A percentile compares a stretch with the other conserved stretches of the same genome.
Evolutionary conservation across 2,888 invertebrate species (phyloP).

Genomic region (Caenorhabditis sp.): DNA sequence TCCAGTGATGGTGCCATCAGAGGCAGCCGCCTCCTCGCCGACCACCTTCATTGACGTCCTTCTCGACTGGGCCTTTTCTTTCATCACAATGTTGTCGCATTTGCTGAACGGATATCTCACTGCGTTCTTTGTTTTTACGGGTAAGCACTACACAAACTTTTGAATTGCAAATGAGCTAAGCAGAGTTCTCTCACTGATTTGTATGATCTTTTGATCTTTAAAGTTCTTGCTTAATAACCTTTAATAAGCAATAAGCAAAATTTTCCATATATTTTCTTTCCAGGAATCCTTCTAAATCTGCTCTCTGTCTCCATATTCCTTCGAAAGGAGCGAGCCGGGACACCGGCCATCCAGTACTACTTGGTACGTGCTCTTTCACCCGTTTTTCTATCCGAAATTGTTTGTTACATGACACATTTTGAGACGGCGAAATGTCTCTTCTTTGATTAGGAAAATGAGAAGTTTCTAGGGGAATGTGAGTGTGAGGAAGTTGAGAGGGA

Average conservation of each 20-base stretch:
- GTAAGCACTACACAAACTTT: too few relatives aligned
- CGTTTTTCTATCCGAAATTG: slow-evolving; percentile 83
- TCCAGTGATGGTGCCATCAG: slow-evolving; percentile 58
- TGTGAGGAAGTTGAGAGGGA: slow-evolving; percentile 6
- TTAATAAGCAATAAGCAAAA: too few relatives aligned
- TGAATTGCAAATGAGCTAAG: too few relatives aligned
- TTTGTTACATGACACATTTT: slow-evolving; percentile 68
- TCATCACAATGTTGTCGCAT: slow-evolving; percentile 77
- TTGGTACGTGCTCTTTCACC: too few relatives aligned
- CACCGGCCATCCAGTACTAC: slow-evolving; percentile 82
- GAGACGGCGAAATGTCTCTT: too few relatives aligned
- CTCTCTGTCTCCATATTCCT: slow-evolving; percentile 80
- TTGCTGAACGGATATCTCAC: slow-evolving; percentile 81
- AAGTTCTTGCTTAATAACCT: too few relatives aligned
- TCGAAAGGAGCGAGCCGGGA: slow-evolving; percentile 76
- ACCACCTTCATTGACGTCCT: slow-evolving; percentile 59
- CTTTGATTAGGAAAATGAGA: slow-evolving; percentile 32
- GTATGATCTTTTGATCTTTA: slow-evolving; percentile 7
- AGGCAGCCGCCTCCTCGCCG: slow-evolving; percentile 51
- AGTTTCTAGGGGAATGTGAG: slow-evolving; percentile 13
- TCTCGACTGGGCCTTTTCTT: slow-evolving; percentile 43
- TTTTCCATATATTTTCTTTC: too few relatives aligned
- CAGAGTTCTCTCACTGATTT: too few relatives aligned
- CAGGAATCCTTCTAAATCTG: slow-evolving; percentile 78
- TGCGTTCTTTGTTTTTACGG: slow-evolving; percentile 78